Evolutionary conservation across 2,113 vertebrate genomes (phyloP), one percentile per base, ranked within the genome.

Genomic region (Chelonoidis abingdonii): DNA sequence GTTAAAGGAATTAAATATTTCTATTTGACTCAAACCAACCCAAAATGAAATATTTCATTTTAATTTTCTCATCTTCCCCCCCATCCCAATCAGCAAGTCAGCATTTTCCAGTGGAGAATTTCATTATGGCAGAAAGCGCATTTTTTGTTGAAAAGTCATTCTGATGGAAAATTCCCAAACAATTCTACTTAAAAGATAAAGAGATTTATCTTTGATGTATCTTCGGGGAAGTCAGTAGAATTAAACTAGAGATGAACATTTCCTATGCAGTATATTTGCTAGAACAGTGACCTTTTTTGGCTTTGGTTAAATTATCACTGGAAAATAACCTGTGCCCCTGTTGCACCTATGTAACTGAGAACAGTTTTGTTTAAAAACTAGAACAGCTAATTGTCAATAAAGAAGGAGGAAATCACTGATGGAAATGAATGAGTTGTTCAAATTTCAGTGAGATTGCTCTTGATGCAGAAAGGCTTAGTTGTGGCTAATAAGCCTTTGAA

Each of bases 401-500:
- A 12, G 21, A 95, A 91, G 16, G 0, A 2, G 3, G 52, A 62
- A 89, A 80, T 49, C 81, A 94, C 12, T 87, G 25, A 35, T 86
- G 38, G 78, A 85, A 91, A 91, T 9, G 92, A 95, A 92, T 82
- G 10, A 9, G 0, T 76, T 38, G 93, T 89, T 90, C 78, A 91
- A 72, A 86, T 93, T 95, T 96, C 75, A 95, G 44, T 53, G 21
- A 41, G 25, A 25, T 22, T 83, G 22, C 62, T 89, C 91, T 89
- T 95, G 72, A 92, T 87, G 79, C 80, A 96, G 78, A 72, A 62
- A 85, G 57, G 41, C 93, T 82, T 93, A 83, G 80, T 89, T 89
- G 59, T 27, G 84, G 94, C 85, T 91, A 96, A 93, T 49, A 94
- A 95, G 87, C 84, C 89, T 97, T 94, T 97, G 97, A 96, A 96